Evolutionary conservation across 2,888 invertebrate genomes (phyloP), one percentile per base, ranked within the genome.

Genomic region (Trichogramma evanescens): DNA sequence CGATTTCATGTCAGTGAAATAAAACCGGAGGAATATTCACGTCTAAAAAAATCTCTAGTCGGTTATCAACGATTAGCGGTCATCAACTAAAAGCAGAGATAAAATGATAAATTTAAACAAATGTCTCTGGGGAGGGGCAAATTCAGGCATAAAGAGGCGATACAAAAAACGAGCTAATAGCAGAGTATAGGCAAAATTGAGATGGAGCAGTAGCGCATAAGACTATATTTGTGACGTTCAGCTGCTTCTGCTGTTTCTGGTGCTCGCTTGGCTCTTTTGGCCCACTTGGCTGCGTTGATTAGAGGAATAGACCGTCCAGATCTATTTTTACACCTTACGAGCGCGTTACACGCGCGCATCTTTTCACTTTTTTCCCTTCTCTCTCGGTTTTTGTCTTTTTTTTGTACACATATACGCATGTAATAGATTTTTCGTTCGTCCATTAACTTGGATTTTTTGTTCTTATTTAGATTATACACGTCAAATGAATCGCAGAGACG

Each of bases 191-290:
- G 26, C 26, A 26, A 26, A 26, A 26, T 26, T 26, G 26, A 26
- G 26, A 26, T 26, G 3, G 26, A 26, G 26, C 26, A 2, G 26
- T 2, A 26, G 26, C 3, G 26, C 26, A 26, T 26, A 26, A 63
- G 66, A 71, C 72, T 72, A 72, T 72, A 72, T 72, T 72, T 71
- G 71, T 69, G 71, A 70, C 70, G 69, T 72, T 70, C 70, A 69
- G 69, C 69, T 66, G 63, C 65, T 65, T 63, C 67, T 71, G 67
- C 45, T n/a, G 48, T 49, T 63, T 56, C 9, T 43, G 7, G 4
- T 8, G n/a, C 53, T 44, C 26, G 48, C 56, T 56, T 51, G 55
- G 58, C 70, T 71, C 68, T 68, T 69, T 69, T 72, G 73, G 71
- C 72, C 72, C 71, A 72, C 69, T 73, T 73, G 72, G 73, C 73